A percentile compares a stretch with the other conserved stretches of the same genome.
Conservation (phyloP, 2,797 vertebrate species). For the Pelobates cultripes region DNA sequence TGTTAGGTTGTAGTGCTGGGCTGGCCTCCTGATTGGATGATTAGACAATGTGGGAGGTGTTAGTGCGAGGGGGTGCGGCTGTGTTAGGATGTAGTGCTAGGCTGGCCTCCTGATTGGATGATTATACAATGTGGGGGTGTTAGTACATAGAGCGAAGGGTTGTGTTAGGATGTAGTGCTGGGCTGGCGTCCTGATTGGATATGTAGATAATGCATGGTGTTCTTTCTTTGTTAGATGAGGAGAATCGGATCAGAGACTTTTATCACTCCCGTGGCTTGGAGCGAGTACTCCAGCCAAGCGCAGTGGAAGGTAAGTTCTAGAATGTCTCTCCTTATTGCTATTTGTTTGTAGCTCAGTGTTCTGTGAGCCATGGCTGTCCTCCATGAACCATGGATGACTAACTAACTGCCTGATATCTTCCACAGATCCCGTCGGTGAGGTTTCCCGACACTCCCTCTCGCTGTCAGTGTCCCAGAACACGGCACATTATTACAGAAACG, state of each 20-base stretch:
- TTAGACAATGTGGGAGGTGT: too few relatives aligned
- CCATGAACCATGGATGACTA: too few relatives aligned
- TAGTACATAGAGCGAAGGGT: too few relatives aligned
- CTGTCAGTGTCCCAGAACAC: constrained; percentile 34
- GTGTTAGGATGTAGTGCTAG: too few relatives aligned
- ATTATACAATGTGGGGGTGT: too few relatives aligned
- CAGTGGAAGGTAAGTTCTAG: constrained; percentile 76
- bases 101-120: too few relatives aligned
- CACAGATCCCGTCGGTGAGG: constrained; percentile 17
- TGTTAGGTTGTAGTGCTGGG: too few relatives aligned
- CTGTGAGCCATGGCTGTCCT: background rate
- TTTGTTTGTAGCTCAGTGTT: background rate
- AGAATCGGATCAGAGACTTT: constrained; percentile 94
- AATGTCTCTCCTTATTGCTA: background rate
- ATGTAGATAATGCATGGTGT: too few relatives aligned
- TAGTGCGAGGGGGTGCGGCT: too few relatives aligned
- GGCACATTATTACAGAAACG: constrained; percentile 95
- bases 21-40: too few relatives aligned
- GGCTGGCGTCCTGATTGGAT: too few relatives aligned
- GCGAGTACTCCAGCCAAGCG: constrained; percentile 82
- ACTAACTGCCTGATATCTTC: background rate
- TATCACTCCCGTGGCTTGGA: constrained; percentile 95
- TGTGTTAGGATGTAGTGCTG: too few relatives aligned
- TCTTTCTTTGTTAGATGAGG: constrained; percentile 79
- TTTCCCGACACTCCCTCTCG: constrained; percentile 16